Evolutionary conservation across 1,140 invertebrate genomes (phyloP).

Genomic region (Cherax destructor): DNA sequence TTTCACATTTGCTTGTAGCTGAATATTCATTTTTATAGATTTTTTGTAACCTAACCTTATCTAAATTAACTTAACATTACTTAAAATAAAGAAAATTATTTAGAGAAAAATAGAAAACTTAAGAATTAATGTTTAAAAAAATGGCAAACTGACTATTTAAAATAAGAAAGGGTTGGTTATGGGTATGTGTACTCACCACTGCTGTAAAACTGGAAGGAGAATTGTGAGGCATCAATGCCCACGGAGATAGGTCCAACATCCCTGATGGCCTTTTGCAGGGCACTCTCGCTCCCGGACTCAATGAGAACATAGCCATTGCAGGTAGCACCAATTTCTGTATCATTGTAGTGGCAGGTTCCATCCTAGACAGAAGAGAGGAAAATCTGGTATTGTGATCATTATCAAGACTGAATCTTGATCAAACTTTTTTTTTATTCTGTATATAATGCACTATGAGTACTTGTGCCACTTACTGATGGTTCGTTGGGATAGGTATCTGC

Average conservation of each 20-base stretch:
- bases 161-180: not conserved
- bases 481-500: conserved; percentile 94
- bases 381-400: not conserved
- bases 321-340: conserved; percentile 84
- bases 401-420: no score
- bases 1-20: no score
- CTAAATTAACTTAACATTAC: no score
- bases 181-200: conserved; percentile 76
- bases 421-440: no score
- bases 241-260: conserved; percentile 90
- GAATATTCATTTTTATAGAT: no score
- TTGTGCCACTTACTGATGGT: conserved; percentile 76
- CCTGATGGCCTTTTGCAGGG: conserved; percentile 86
- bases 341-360: conserved; percentile 82
- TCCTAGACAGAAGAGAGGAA: not conserved
- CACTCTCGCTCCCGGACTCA: conserved; percentile 81
- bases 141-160: no score
- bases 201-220: conserved; percentile 86
- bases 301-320: conserved; percentile 86
- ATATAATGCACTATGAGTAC: no score
- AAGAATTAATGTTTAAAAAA: no score
- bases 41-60: no score
- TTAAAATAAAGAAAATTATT: no score
- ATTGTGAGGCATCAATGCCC: conserved; percentile 80
- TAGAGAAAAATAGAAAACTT: no score